These are phyloP conservation scores for Alloscopus bannaensis DNA, from an alignment of 2,888 invertebrate species.

Conservation along the genomic window DNA sequence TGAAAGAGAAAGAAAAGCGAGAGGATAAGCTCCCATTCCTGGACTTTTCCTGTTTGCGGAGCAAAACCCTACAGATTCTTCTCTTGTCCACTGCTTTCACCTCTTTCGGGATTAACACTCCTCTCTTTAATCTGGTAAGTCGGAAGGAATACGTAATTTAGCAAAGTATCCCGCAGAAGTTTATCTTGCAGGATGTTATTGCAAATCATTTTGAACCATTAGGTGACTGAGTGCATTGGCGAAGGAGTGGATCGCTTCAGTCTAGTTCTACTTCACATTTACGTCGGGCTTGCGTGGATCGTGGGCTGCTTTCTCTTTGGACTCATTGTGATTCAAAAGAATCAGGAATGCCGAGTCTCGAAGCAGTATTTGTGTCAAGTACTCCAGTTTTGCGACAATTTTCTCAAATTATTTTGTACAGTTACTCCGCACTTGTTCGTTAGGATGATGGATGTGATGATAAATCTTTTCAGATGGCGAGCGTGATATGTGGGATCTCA, in stretches of 20 bases:
- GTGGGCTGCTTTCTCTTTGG: slow-evolving; percentile 89
- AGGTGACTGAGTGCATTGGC: no score
- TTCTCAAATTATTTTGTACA: no score
- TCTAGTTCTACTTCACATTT: slow-evolving; percentile 81
- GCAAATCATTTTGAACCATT: no score
- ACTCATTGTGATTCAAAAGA: slow-evolving; percentile 86
- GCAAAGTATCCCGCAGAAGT: no score
- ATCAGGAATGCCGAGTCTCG: slow-evolving; percentile 89
- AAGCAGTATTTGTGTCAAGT: slow-evolving; percentile 85
- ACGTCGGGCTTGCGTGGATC: slow-evolving; percentile 88
- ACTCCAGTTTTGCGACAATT: no score
- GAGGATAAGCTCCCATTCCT: slow-evolving; percentile 90
- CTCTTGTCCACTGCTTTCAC: slow-evolving; percentile 87
- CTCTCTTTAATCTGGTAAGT: no score
- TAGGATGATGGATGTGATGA: no score
- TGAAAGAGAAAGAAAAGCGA: slow-evolving; percentile 72
- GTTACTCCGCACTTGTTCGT: no score
- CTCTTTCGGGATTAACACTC: slow-evolving; percentile 89
- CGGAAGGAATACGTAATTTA: no score
- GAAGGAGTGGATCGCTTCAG: no score
- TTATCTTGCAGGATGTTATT: no score
- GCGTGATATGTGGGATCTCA: slow-evolving; percentile 86
- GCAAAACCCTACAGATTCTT: slow-evolving; percentile 89
- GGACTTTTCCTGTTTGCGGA: slow-evolving; percentile 89
- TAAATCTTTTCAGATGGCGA: slow-evolving; percentile 82